Base-by-base conservation (phyloP, 2,113 vertebrate species). In the Smithornis capensis region DNA sequence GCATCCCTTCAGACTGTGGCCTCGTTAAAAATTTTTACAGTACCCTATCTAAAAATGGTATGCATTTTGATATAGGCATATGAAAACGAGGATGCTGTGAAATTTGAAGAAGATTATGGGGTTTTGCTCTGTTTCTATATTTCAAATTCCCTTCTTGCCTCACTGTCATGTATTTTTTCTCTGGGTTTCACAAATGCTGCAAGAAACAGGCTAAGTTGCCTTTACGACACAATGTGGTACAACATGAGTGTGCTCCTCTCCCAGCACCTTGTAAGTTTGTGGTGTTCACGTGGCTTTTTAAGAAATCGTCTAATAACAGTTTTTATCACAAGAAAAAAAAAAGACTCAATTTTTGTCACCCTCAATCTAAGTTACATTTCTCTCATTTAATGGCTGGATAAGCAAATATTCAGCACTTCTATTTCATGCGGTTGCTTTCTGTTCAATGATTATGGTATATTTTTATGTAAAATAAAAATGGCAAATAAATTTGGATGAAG, bases 221-320 rank as follows among this genome's bases (percentile, higher is more conserved):
- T 86, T 55, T 53, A 31, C 2, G 2, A 80, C 7, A 14, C 25
- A 53, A 9, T 19, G 38, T 74, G 19, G 52, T 31, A 56, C 55
- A 83, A 23, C 10, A 44, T 0, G 0, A 50, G 9, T 1, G 7
- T 49, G 16, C 35, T 74, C 16, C 33, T 14, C 42, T 83, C 21
- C 42, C 27, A 55, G 18, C 15, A 9, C 28, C 6, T 3, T 45
- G 3, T 28, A 56, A 53, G 4, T 65, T 86, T 47, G 18, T n/a
- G 29, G 45, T 55, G 6, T 47, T 85, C 23, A 19, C 4, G 2
- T 35, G 70, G 11, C 3, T 87, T 79, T 91, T 69, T n/a, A 93
- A 82, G 28, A 11, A 33, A 16, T 7, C 45, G 5, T 31, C 63
- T 45, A 27, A 15, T 53, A 62, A 63, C 6, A 59, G 28, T 38